These are phyloP conservation scores for Cladorhizidae sp. DNA, from an alignment of 37 sponge, comb jelly and placozoan genomes.

Conservation along the genomic window DNA sequence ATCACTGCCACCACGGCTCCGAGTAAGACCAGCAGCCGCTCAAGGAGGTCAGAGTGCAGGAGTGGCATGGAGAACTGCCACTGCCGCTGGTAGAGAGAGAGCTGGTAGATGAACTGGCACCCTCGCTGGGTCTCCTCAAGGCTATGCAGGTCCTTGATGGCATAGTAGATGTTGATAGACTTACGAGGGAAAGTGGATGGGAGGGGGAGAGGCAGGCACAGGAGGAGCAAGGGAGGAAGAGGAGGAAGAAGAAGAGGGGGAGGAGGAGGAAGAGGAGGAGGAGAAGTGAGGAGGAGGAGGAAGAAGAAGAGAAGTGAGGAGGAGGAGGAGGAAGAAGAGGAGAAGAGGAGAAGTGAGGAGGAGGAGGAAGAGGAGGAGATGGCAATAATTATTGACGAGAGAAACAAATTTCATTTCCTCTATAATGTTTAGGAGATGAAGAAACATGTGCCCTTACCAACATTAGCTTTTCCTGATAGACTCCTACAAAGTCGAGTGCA, in stretches of 20 bases:
- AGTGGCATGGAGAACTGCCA: constrained; percentile 54
- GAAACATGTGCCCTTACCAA: constrained; percentile 15
- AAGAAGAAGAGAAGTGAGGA: not conserved
- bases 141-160: constrained; percentile 10
- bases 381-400: not conserved
- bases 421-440: no score
- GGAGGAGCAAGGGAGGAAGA: not conserved
- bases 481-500: constrained; percentile 63
- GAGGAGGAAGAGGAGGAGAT: not conserved
- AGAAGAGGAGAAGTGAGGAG: no score
- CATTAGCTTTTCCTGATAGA: constrained; percentile 32
- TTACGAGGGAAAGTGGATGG: constrained; percentile 1
- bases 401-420: no score
- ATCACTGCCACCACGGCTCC: constrained; percentile 35
- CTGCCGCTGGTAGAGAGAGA: constrained; percentile 42
- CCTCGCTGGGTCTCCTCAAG: constrained; percentile 32
- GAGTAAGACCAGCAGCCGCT: not conserved
- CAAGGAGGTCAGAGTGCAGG: constrained; percentile 22
- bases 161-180: constrained; percentile 48
- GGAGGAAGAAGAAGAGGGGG: not conserved
- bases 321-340: not conserved
- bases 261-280: not conserved
- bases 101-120: constrained; percentile 36
- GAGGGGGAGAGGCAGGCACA: not conserved
- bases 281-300: no score